These are phyloP conservation scores for Heterotis niloticus DNA, from an alignment of 2,113 vertebrate species.

Conservation along the genomic window DNA sequence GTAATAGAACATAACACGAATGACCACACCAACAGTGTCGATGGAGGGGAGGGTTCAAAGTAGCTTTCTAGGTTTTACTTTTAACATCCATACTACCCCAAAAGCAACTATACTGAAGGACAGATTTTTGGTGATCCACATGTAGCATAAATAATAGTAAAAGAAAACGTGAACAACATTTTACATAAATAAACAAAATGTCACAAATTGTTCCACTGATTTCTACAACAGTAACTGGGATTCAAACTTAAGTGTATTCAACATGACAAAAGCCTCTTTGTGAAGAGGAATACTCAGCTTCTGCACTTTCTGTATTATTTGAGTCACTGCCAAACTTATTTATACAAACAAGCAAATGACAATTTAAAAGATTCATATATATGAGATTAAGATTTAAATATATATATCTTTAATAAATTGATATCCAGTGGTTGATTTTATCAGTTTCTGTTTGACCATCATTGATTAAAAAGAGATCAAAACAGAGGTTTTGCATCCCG, in stretches of 20 bases:
- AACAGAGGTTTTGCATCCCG: constrained; percentile 62
- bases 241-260: constrained; percentile 42
- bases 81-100: constrained; percentile 55
- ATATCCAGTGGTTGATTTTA: constrained; percentile 74
- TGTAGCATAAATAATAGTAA: constrained; percentile 75
- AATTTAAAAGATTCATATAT: constrained; percentile 70
- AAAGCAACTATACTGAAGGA: constrained; percentile 56
- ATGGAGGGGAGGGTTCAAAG: background rate
- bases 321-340: constrained; percentile 54
- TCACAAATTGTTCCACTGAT: constrained; percentile 64
- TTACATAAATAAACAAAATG: constrained; percentile 64
- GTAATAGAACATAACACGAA: constrained; percentile 54
- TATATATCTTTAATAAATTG: constrained; percentile 79
- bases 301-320: constrained; percentile 46
- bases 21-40: constrained; percentile 30
- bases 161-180: constrained; percentile 38
- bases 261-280: constrained; percentile 39
- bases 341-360: constrained; percentile 63
- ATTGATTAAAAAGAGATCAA: constrained; percentile 71
- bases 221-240: constrained; percentile 51
- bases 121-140: constrained; percentile 65
- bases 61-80: constrained; percentile 57
- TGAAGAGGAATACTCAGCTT: constrained; percentile 32
- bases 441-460: constrained; percentile 35
- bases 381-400: constrained; percentile 69